These are phyloP conservation scores for Pheosia tremula DNA, from an alignment of 2,888 invertebrate genomes.

Conservation along the genomic window DNA sequence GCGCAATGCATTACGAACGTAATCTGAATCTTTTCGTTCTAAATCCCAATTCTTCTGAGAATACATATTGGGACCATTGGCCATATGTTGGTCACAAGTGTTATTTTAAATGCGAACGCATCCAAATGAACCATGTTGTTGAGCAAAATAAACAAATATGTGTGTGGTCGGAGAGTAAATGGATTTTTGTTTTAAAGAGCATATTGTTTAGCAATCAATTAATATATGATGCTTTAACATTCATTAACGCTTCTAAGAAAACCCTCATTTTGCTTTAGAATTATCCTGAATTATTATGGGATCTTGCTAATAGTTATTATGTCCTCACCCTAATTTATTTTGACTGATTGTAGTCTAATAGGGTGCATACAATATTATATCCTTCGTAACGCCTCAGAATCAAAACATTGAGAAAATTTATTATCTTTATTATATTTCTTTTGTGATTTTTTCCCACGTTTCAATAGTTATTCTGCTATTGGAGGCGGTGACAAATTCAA, in stretches of 20 bases:
- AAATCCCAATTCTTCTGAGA: slow-evolving; percentile 12
- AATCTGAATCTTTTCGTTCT: background rate
- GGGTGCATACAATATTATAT: too few species aligned
- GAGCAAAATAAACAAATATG: slow-evolving; percentile 39
- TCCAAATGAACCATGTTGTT: slow-evolving; percentile 34
- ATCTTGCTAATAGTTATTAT: too few species aligned
- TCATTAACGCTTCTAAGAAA: too few species aligned
- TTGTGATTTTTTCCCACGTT: too few species aligned
- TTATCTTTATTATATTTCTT: too few species aligned
- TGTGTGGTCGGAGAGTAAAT: slow-evolving; percentile 39
- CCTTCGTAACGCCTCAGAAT: too few species aligned
- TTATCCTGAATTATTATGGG: too few species aligned
- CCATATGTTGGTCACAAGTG: slow-evolving; percentile 32
- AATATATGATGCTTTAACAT: background rate
- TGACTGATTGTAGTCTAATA: too few species aligned
- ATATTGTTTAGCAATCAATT: background rate
- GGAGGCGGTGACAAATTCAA: too few species aligned
- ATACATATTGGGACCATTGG: slow-evolving; percentile 24
- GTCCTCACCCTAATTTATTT: too few species aligned
- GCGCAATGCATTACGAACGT: background rate
- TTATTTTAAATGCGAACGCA: slow-evolving; percentile 17
- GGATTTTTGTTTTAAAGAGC: slow-evolving; percentile 7
- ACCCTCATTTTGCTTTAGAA: background rate
- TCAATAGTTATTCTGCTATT: too few species aligned
- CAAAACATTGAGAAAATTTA: too few species aligned